Percentiles rank a stretch among this genome's conserved stretches.
These are phyloP conservation scores for Hemistola chrysoprasaria DNA, from an alignment of 2,888 invertebrate genomes.

Conservation along the genomic window DNA sequence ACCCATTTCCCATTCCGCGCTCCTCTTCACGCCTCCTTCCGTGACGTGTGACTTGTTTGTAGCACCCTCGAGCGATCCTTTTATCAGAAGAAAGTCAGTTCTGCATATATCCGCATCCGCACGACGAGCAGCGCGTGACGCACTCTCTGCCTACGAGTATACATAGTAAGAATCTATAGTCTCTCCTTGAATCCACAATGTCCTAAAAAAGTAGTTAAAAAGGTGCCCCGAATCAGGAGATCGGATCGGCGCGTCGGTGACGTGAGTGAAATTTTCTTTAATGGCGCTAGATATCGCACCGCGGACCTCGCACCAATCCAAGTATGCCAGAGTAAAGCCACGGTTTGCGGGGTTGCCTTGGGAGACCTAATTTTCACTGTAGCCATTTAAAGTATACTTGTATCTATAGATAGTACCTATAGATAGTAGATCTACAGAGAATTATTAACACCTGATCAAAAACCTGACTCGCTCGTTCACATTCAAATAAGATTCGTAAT, in stretches of 20 bases:
- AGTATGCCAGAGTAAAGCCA: too few species aligned
- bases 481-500: slow-evolving; percentile 52
- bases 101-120: slow-evolving; percentile 33
- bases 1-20: slow-evolving; percentile 62
- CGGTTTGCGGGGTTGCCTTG: too few species aligned
- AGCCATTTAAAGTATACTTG: background rate
- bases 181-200: too few species aligned
- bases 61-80: slow-evolving; percentile 53
- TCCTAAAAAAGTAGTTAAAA: too few species aligned
- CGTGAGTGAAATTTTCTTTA: slow-evolving; percentile 16
- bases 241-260: slow-evolving; percentile 4
- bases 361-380: too few species aligned
- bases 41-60: slow-evolving; percentile 32
- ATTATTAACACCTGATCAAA: slow-evolving; percentile 38
- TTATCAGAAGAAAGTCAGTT: slow-evolving; percentile 65
- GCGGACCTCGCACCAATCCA: too few species aligned
- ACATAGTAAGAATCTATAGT: too few species aligned
- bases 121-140: slow-evolving; percentile 18
- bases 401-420: background rate
- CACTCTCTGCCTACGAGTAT: slow-evolving; percentile 14
- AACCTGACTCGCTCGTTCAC: slow-evolving; percentile 44
- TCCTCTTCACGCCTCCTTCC: slow-evolving; percentile 37
- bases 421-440: slow-evolving; percentile 19
- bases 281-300: slow-evolving; percentile 15
- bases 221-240: slow-evolving; percentile 6